Evolutionary conservation across 2,113 vertebrate genomes (phyloP).

Genomic region (Ariopsis seemanni): DNA sequence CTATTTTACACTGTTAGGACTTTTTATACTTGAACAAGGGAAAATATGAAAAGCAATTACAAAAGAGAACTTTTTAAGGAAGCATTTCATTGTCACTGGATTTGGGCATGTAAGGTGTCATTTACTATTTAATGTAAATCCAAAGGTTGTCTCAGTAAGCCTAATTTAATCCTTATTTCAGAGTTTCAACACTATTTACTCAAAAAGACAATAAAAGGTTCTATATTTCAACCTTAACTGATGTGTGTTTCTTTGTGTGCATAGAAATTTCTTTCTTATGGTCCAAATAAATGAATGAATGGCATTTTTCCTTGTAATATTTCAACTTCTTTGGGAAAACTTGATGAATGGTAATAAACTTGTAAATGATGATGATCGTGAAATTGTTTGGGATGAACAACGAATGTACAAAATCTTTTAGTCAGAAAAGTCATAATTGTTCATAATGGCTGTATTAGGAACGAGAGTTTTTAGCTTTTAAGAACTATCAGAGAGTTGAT

Average conservation of each 20-base stretch:
- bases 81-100: constrained; percentile 94
- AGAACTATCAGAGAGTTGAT: neutral
- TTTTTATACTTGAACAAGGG: constrained; percentile 99
- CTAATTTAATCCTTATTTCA: constrained; percentile 86
- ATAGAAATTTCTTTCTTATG: too few species aligned
- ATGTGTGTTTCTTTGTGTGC: constrained; percentile 32
- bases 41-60: constrained; percentile 76
- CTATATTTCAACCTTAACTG: constrained; percentile 65
- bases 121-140: constrained; percentile 77
- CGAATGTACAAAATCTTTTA: neutral
- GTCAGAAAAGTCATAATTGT: neutral
- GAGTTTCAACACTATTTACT: constrained; percentile 91
- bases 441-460: neutral
- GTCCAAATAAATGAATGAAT: neutral
- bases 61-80: constrained; percentile 82
- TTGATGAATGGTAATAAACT: neutral
- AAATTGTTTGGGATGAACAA: neutral
- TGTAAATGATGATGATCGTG: neutral
- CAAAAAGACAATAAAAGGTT: constrained; percentile 89
- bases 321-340: neutral
- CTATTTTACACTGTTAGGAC: constrained; percentile 98
- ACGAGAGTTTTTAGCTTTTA: neutral
- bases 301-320: neutral
- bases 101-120: constrained; percentile 89
- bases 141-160: constrained; percentile 83